Conservation (phyloP, 2,113 vertebrate genomes). For the Gymnogyps californianus region DNA sequence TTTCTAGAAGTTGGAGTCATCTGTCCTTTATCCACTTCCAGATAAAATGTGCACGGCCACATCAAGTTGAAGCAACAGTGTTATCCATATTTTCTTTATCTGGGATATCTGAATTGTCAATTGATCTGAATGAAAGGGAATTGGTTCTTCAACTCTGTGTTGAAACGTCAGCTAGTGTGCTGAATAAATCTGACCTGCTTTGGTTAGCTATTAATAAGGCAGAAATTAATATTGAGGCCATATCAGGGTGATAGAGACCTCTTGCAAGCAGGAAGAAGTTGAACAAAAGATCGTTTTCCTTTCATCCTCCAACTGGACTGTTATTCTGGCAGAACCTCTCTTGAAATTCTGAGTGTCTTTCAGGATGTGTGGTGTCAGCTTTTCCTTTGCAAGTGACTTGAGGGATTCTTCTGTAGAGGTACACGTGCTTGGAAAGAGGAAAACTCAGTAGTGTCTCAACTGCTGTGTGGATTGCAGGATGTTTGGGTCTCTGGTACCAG, state of each 20-base stretch:
- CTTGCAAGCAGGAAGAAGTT: not conserved
- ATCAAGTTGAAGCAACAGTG: not conserved
- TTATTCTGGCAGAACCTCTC: not conserved
- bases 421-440: not conserved
- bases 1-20: not conserved
- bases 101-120: not conserved
- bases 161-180: not conserved
- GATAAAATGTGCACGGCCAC: not conserved
- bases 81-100: not conserved
- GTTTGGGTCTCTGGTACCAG: not conserved
- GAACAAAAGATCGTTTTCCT: not conserved
- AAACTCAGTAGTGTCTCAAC: not conserved
- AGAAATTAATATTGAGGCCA: not conserved
- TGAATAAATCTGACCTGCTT: not conserved
- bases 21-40: not conserved
- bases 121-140: not conserved
- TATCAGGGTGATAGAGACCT: not conserved
- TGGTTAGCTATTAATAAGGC: not conserved
- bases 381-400: not conserved
- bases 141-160: not conserved
- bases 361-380: not conserved
- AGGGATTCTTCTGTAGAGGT: not conserved
- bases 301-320: not conserved
- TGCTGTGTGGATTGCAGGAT: not conserved
- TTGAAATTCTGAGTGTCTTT: not conserved